Base-by-base conservation (phyloP, 2,797 vertebrate species). In the Arnoldichthys spilopterus region DNA sequence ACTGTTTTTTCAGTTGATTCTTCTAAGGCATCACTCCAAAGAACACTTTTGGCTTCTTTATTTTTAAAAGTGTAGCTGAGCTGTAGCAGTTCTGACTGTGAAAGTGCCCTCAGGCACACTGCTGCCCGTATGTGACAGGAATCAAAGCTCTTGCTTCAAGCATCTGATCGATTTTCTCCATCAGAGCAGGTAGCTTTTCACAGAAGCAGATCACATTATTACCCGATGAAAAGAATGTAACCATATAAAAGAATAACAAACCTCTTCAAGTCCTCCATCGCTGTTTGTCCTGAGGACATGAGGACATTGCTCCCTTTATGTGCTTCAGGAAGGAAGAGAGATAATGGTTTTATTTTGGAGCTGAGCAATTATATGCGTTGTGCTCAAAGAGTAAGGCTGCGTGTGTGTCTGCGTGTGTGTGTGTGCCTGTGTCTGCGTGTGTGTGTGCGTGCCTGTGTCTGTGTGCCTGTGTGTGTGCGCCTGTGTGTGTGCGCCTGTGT, bases 141-240 rank as follows among this genome's bases (percentile, higher is more conserved):
- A 71, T 64, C 28, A 16, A 34, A 58, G 61, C 30, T 51, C 59
- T n/a, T 32, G 58, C 58, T 26, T 63, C 47, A 56, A 92, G 85
- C 76, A 66, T 43, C 85, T 85, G 88, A 92, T 90, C 87, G 87
- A 92, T 91, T 87, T 87, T 86, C 83, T 83, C 86, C 89, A 83
- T 84, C 78, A 82, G 85, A 86, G 83, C 83, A 83, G 82, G 8
- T 70, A 4, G 32, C 6, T 83, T 86, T 87, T 77, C 84, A 80
- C 81, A 77, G 86, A 80, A 85, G 79, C 79, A 86, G 87, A 91
- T 74, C 37, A 82, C 80, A 86, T 87, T 81, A 87, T 86, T 79
- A 67, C 77, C 86, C 83, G 87, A 91, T 90, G 81, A 80, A 80
- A 75, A 54, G 47, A 89, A 85, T 86, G 87, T 90, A 88, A 86